A percentile compares a stretch with the other conserved stretches of the same genome.
Evolutionary conservation across 2,888 invertebrate species (phyloP).

Genomic region (Parapristionchus giblindavisi): DNA sequence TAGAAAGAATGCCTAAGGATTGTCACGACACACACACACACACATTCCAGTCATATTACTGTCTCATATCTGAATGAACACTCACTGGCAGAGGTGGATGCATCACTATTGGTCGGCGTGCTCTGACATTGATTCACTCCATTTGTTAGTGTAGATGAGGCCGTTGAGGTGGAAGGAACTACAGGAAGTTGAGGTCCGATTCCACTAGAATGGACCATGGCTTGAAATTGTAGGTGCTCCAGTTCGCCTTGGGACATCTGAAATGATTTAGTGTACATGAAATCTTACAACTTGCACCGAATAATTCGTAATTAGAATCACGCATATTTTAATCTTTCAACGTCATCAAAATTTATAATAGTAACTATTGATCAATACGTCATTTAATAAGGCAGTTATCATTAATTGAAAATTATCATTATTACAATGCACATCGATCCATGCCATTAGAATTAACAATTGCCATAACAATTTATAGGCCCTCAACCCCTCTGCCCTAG

Average conservation of each 20-base stretch:
- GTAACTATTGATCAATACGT: too few relatives aligned
- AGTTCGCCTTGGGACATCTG: slow-evolving; percentile 28
- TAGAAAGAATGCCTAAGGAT: slow-evolving; percentile 3
- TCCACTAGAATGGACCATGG: slow-evolving; percentile 5
- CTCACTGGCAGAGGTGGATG: slow-evolving; percentile 19
- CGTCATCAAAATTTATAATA: too few relatives aligned
- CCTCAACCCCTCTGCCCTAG: too few relatives aligned
- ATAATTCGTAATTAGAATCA: background rate
- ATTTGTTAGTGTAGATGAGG: slow-evolving; percentile 7
- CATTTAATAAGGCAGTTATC: too few relatives aligned
- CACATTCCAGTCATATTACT: background rate
- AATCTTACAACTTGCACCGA: background rate
- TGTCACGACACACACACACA: background rate
- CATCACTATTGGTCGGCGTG: slow-evolving; percentile 18
- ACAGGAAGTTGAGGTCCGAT: slow-evolving; percentile 38
- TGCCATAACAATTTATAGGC: too few relatives aligned
- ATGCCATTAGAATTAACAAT: too few relatives aligned
- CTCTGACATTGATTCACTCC: slow-evolving; percentile 14
- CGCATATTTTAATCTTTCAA: background rate
- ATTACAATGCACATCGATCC: too few relatives aligned
- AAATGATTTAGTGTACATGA: background rate
- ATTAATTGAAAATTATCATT: too few relatives aligned
- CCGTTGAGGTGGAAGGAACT: slow-evolving; percentile 31
- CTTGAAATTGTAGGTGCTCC: background rate
- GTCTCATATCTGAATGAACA: too few relatives aligned